These are phyloP conservation scores for Microctenopoma lineatum DNA, from an alignment of 2,797 vertebrate genomes.

Conservation along the genomic window DNA sequence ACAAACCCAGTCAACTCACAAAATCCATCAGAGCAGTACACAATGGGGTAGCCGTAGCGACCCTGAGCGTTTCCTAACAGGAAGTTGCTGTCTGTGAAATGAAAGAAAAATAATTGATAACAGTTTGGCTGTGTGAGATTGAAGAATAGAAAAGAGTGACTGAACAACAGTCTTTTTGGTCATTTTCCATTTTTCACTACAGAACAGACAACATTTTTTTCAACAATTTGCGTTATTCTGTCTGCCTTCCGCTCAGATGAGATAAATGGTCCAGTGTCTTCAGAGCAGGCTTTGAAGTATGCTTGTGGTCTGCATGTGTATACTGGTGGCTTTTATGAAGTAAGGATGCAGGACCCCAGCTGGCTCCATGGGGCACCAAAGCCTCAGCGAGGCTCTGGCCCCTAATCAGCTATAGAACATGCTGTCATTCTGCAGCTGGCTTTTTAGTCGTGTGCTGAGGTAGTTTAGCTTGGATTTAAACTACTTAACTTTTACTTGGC, in stretches of 20 bases:
- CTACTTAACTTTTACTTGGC: no score
- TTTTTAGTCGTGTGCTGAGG: neutral
- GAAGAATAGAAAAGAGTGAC: slow-evolving; percentile 6
- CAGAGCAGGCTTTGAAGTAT: slow-evolving; percentile 51
- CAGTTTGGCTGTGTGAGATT: neutral
- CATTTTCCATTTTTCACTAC: neutral
- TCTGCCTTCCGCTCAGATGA: slow-evolving; percentile 21
- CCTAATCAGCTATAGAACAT: slow-evolving; percentile 23
- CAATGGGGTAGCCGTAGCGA: slow-evolving; percentile 90
- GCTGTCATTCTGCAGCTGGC: slow-evolving; percentile 15
- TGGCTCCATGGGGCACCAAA: slow-evolving; percentile 23
- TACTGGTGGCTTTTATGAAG: slow-evolving; percentile 5
- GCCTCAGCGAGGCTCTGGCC: slow-evolving; percentile 10
- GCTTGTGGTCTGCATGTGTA: slow-evolving; percentile 19
- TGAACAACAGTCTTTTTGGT: neutral
- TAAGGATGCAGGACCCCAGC: slow-evolving; percentile 24
- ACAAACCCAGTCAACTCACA: slow-evolving; percentile 93
- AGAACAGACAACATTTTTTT: slow-evolving; percentile 7
- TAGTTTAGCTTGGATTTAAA: no score
- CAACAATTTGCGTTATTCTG: slow-evolving; percentile 7
- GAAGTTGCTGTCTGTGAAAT: slow-evolving; percentile 93
- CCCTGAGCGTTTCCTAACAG: slow-evolving; percentile 94
- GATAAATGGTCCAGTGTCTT: slow-evolving; percentile 25
- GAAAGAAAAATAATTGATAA: neutral
- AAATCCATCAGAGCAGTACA: slow-evolving; percentile 97